phyloP scores from a whole-genome alignment of 2,113 vertebrate species.

The Melanerpes aurifrons region DNA sequence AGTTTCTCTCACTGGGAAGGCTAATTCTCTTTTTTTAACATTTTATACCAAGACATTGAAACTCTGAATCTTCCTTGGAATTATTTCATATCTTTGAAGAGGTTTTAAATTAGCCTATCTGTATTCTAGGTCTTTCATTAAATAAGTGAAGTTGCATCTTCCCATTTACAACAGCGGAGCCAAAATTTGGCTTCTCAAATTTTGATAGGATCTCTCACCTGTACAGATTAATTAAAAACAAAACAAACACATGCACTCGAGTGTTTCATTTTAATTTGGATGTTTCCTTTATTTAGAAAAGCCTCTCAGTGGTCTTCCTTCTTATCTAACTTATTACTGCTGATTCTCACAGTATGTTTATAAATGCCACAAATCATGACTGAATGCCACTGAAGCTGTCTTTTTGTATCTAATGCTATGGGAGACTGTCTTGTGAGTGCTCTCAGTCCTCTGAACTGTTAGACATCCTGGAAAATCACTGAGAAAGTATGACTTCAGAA shows the following conservation, averaged over 20 bases:
- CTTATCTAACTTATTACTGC: not conserved
- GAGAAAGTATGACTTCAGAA: not conserved
- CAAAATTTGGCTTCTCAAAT: not conserved
- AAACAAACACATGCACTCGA: not conserved
- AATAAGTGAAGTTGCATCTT: not conserved
- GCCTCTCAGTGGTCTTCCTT: not conserved
- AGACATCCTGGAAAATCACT: not conserved
- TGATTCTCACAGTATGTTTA: not conserved
- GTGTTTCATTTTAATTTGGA: not conserved
- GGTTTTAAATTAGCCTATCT: not conserved
- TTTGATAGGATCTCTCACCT: not conserved
- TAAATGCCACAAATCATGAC: not conserved
- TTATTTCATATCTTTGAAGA: not conserved
- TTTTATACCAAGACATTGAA: not conserved
- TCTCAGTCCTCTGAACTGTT: not conserved
- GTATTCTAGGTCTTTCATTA: not conserved
- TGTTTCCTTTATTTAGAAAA: not conserved
- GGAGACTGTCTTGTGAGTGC: not conserved
- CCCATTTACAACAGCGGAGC: not conserved
- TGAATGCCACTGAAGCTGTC: not conserved
- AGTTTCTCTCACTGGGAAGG: not conserved
- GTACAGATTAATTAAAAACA: not conserved
- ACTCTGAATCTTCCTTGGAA: not conserved
- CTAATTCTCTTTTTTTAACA: not conserved
- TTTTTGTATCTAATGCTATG: not conserved